phyloP scores from a whole-genome alignment of 2,113 vertebrate species.

The Pteropus alecto region DNA sequence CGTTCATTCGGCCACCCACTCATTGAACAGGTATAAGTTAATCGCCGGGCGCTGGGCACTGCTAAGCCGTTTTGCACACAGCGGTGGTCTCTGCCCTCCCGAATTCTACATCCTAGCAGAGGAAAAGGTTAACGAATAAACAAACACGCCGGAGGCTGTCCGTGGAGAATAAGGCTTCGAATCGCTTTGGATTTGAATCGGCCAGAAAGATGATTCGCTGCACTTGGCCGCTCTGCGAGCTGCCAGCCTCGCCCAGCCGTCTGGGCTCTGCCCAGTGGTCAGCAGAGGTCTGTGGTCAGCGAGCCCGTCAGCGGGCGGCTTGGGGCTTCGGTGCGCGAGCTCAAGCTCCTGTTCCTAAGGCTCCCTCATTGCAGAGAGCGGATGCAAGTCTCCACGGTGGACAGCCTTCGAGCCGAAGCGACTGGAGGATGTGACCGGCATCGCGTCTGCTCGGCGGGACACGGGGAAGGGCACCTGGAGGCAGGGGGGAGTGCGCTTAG shows the following conservation, averaged over 20 bases:
- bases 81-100: rapidly evolving
- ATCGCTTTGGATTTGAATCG: not conserved
- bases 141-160: too few relatives aligned
- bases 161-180: not conserved
- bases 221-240: not conserved
- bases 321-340: not conserved
- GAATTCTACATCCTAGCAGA: not conserved
- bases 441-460: rapidly evolving
- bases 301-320: rapidly evolving
- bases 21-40: not conserved
- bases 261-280: too few relatives aligned
- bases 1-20: not conserved
- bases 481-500: rapidly evolving
- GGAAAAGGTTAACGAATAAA: not conserved
- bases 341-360: rapidly evolving
- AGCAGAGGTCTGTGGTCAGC: not conserved
- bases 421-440: too few relatives aligned
- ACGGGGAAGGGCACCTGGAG: rapidly evolving
- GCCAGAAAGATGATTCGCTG: not conserved
- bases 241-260: not conserved
- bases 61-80: too few relatives aligned
- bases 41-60: too few relatives aligned
- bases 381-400: not conserved
- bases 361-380: not conserved
- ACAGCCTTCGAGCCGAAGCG: not conserved